Evolutionary conservation across 2,113 vertebrate genomes (phyloP).

Genomic region (Sylvia atricapilla): DNA sequence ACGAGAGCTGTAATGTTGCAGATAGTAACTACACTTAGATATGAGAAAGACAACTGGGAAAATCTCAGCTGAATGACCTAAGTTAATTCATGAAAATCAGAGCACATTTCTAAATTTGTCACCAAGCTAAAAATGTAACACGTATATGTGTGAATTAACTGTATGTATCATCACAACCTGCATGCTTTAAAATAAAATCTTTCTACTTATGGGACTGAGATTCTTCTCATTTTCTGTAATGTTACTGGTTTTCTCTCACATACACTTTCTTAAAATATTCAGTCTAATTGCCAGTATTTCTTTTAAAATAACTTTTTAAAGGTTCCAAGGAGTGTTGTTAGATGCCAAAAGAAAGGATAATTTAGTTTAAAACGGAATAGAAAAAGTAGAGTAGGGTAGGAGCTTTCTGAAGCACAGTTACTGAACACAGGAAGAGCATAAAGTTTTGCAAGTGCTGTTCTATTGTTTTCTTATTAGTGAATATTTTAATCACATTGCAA

Average conservation of each 20-base stretch:
- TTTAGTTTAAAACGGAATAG: neutral
- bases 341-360: neutral
- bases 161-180: neutral
- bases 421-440: neutral
- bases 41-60: neutral
- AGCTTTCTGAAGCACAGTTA: neutral
- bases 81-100: neutral
- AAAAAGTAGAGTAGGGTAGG: neutral
- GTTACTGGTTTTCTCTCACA: neutral
- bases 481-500: neutral
- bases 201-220: neutral
- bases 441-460: neutral
- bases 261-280: neutral
- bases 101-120: neutral
- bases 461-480: neutral
- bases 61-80: neutral
- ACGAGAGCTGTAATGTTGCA: neutral
- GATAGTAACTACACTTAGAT: neutral
- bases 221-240: neutral
- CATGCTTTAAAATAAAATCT: constrained; percentile 20
- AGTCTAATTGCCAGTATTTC: neutral
- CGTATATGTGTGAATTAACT: neutral
- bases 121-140: neutral
- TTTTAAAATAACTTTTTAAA: neutral
- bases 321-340: neutral